These are phyloP conservation scores for Heliconius erato DNA, from an alignment of 2,888 invertebrate genomes.

Conservation along the genomic window DNA sequence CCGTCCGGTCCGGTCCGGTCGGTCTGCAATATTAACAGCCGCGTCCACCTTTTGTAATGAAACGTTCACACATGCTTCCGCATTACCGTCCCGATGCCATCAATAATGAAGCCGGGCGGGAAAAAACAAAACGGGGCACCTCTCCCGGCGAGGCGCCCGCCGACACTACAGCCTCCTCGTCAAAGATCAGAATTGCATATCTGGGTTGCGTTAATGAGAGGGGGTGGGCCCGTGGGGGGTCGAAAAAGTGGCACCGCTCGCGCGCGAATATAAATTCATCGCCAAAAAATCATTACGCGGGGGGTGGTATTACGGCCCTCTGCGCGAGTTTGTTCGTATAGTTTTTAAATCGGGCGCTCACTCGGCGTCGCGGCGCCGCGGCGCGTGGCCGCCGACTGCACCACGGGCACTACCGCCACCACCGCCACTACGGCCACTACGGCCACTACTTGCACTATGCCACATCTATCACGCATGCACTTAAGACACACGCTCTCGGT, in stretches of 20 bases:
- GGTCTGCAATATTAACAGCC: conserved; percentile 85
- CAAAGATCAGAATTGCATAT: conserved; percentile 89
- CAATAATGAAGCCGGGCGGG: conserved; percentile 87
- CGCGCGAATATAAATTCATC: conserved; percentile 91
- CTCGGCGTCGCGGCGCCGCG: conserved; percentile 81
- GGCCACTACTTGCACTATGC: conserved; percentile 61
- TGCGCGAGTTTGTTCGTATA: conserved; percentile 84
- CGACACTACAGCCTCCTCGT: conserved; percentile 86
- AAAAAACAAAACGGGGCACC: conserved; percentile 85
- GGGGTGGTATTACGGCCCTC: conserved; percentile 89
- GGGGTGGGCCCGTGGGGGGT: conserved; percentile 78
- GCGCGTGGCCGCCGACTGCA: conserved; percentile 74
- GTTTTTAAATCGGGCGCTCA: conserved; percentile 85
- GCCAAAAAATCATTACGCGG: conserved; percentile 95
- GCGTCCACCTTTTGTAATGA: conserved; percentile 86
- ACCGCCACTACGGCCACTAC: conserved; percentile 57
- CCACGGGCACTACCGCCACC: conserved; percentile 55
- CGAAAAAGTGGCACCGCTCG: conserved; percentile 87
- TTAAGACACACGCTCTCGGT: conserved; percentile 49
- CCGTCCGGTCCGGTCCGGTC: conserved; percentile 84
- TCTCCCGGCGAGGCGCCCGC: conserved; percentile 84
- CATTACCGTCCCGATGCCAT: conserved; percentile 86
- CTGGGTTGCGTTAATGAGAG: conserved; percentile 88
- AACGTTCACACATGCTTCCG: conserved; percentile 86
- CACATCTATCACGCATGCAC: conserved; percentile 75